Percentiles rank a stretch among this genome's conserved stretches.
Conservation (phyloP, 1,140 invertebrate genomes). For the Oncopeltus fasciatus region DNA sequence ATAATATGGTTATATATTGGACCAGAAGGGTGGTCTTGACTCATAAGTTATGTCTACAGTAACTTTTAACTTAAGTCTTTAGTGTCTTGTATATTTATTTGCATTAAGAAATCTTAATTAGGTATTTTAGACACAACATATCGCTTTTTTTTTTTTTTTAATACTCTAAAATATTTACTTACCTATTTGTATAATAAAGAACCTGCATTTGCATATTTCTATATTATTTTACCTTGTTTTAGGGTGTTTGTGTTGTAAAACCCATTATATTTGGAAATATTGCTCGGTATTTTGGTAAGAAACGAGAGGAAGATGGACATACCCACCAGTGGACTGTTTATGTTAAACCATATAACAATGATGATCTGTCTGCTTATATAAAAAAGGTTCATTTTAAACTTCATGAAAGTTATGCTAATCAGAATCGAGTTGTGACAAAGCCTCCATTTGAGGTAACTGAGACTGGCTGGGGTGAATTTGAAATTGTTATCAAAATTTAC, state of each 20-base stretch:
- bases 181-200: too few species aligned
- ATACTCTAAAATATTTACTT: too few species aligned
- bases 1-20: too few species aligned
- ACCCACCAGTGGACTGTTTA: conserved; percentile 99
- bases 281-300: conserved; percentile 89
- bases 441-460: conserved; percentile 96
- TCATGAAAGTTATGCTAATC: conserved; percentile 93
- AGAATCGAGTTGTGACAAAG: conserved; percentile 79
- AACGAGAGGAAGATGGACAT: conserved; percentile 95
- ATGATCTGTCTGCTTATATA: conserved; percentile 88
- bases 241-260: conserved; percentile 85
- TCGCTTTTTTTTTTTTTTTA: too few species aligned
- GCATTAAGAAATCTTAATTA: too few species aligned
- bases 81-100: too few species aligned
- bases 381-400: conserved; percentile 97
- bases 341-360: conserved; percentile 82
- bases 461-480: conserved; percentile 99
- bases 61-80: too few species aligned
- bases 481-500: conserved; percentile 95
- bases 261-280: conserved; percentile 95
- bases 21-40: too few species aligned
- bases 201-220: too few species aligned
- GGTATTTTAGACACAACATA: too few species aligned
- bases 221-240: conserved; percentile 26
- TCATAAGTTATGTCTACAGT: too few species aligned